phyloP scores from a whole-genome alignment of 2,113 vertebrate genomes.

The Forbesichthys papilliferus region DNA sequence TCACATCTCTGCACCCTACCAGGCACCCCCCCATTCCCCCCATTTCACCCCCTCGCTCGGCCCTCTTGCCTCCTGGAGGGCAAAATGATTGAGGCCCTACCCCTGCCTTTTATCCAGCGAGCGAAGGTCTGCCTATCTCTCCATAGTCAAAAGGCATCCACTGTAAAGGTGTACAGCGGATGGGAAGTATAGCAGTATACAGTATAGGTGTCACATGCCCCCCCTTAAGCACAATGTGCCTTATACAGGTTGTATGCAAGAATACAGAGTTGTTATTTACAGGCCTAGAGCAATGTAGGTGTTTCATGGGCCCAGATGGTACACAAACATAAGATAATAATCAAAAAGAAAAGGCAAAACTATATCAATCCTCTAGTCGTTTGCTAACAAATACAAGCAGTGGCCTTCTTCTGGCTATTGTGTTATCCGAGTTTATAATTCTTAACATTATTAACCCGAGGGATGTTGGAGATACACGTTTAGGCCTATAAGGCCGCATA shows the following conservation, averaged over 20 bases:
- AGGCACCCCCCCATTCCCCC: slow-evolving; percentile 47
- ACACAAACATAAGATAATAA: slow-evolving; percentile 69
- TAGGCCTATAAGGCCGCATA: slow-evolving; percentile 11
- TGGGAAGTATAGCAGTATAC: not conserved
- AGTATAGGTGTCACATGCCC: slow-evolving; percentile 53
- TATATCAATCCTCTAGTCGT: slow-evolving; percentile 63
- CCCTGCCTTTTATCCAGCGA: slow-evolving; percentile 74
- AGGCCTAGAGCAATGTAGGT: slow-evolving; percentile 67
- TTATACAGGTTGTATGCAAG: slow-evolving; percentile 66
- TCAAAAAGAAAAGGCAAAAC: slow-evolving; percentile 54
- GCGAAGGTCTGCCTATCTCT: slow-evolving; percentile 60
- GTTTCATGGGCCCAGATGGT: slow-evolving; percentile 67
- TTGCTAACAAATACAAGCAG: slow-evolving; percentile 59
- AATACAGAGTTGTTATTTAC: slow-evolving; percentile 75
- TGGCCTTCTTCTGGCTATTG: slow-evolving; percentile 52
- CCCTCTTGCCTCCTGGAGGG: slow-evolving; percentile 72
- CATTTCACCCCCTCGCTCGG: slow-evolving; percentile 58
- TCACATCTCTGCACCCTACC: slow-evolving; percentile 74
- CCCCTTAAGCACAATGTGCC: slow-evolving; percentile 63
- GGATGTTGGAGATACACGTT: slow-evolving; percentile 48
- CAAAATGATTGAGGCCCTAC: slow-evolving; percentile 68
- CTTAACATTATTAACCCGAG: slow-evolving; percentile 25
- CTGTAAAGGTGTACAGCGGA: slow-evolving; percentile 52
- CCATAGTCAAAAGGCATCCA: slow-evolving; percentile 49
- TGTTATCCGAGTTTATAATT: slow-evolving; percentile 68